Evolutionary conservation across 2,888 invertebrate genomes (phyloP).

Genomic region (Cyrtodaria siliqua): DNA sequence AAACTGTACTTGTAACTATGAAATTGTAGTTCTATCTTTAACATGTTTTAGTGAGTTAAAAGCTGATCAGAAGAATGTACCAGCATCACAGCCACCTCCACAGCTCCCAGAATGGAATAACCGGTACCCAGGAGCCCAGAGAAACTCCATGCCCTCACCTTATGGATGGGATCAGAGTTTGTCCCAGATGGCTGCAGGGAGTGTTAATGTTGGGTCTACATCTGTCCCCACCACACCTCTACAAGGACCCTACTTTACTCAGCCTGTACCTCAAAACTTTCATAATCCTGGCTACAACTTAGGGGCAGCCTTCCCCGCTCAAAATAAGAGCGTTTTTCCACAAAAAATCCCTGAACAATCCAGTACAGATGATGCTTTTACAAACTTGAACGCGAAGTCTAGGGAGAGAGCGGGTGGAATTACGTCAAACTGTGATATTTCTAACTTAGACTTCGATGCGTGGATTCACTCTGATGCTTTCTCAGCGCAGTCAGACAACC

Average conservation of each 20-base stretch:
- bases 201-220: slow-evolving; percentile 15
- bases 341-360: too few species aligned
- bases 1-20: too few species aligned
- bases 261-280: neutral
- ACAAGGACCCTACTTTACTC: slow-evolving; percentile 14
- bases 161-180: slow-evolving; percentile 69
- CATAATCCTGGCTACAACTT: slow-evolving; percentile 20
- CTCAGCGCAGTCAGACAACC: neutral
- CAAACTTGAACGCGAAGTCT: too few species aligned
- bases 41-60: slow-evolving; percentile 37
- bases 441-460: slow-evolving; percentile 55
- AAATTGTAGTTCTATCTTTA: too few species aligned
- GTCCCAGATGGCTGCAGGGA: slow-evolving; percentile 28
- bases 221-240: slow-evolving; percentile 51
- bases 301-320: slow-evolving; percentile 16
- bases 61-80: slow-evolving; percentile 1
- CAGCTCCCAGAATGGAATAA: slow-evolving; percentile 17
- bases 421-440: slow-evolving; percentile 28
- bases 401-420: too few species aligned
- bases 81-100: neutral
- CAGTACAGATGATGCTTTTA: too few species aligned
- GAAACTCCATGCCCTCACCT: slow-evolving; percentile 51
- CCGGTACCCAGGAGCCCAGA: slow-evolving; percentile 7
- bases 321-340: slow-evolving; percentile 15
- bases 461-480: slow-evolving; percentile 28